These are phyloP conservation scores for Drosophila bocqueti DNA, from an alignment of 1,140 invertebrate species.

Conservation along the genomic window DNA sequence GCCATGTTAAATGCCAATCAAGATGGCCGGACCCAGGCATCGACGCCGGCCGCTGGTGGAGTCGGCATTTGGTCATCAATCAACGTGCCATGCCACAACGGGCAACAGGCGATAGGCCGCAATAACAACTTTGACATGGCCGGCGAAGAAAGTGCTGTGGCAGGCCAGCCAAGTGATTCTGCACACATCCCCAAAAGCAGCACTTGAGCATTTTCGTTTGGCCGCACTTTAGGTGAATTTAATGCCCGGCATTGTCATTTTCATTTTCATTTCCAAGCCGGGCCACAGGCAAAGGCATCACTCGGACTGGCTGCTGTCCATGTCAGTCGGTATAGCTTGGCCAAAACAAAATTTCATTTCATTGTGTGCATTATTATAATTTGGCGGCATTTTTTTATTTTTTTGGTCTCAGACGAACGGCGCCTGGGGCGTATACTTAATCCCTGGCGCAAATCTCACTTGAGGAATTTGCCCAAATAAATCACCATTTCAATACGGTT, in stretches of 20 bases:
- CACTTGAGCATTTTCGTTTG: conserved; percentile 41
- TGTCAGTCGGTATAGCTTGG: conserved; percentile 32
- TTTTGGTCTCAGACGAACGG: conserved; percentile 34
- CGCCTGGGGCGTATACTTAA: conserved; percentile 27
- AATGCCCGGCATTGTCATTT: conserved; percentile 46
- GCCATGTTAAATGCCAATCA: conserved; percentile 75
- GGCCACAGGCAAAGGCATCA: conserved; percentile 38
- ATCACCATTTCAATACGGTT: conserved; percentile 65
- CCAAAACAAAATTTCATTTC: conserved; percentile 61
- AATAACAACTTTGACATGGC: conserved; percentile 54
- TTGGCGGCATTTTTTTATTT: conserved; percentile 26
- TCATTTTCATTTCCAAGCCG: conserved; percentile 9
- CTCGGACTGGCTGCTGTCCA: not conserved
- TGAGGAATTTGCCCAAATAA: conserved; percentile 67
- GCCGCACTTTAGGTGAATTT: conserved; percentile 63
- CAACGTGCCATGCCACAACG: conserved; percentile 44
- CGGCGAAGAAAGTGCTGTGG: conserved; percentile 49
- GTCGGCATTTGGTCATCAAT: conserved; percentile 69
- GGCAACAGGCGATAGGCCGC: conserved; percentile 39
- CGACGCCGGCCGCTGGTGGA: conserved; percentile 33
- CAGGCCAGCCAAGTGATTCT: conserved; percentile 38
- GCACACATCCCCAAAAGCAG: conserved; percentile 40
- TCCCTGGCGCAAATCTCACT: conserved; percentile 60
- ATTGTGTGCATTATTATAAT: conserved; percentile 53
- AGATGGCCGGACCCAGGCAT: conserved; percentile 34